phyloP scores from a whole-genome alignment of 1,140 invertebrate species.

The Phortica variegata region DNA sequence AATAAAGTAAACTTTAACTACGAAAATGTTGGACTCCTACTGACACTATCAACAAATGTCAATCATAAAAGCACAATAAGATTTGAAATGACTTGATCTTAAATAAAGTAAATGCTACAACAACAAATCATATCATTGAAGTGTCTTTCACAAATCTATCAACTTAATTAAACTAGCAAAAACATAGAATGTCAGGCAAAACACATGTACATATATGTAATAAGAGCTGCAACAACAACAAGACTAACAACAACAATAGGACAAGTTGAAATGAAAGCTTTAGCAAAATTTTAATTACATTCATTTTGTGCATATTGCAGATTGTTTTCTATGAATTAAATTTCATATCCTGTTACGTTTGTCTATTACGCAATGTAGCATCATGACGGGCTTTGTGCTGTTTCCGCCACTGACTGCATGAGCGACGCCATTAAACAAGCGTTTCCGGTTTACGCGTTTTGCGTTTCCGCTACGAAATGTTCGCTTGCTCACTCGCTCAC shows the following conservation, averaged over 20 bases:
- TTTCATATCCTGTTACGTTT: constrained; percentile 39
- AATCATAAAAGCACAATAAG: too few species aligned
- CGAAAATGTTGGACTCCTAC: too few species aligned
- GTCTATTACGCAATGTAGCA: neutral
- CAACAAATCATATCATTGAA: too few species aligned
- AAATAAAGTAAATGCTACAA: too few species aligned
- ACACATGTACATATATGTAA: constrained; percentile 14
- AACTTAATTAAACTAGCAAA: constrained; percentile 37
- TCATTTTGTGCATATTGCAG: constrained; percentile 37
- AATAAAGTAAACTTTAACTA: too few species aligned
- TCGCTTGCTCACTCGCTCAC: constrained; percentile 18
- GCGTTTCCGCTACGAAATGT: constrained; percentile 44
- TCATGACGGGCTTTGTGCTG: neutral
- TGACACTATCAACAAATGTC: too few species aligned
- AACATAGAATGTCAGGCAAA: constrained; percentile 26
- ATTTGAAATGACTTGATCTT: too few species aligned
- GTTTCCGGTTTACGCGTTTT: constrained; percentile 54
- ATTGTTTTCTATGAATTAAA: constrained; percentile 49
- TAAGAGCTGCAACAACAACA: constrained; percentile 18
- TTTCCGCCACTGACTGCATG: constrained; percentile 28
- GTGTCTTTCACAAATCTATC: too few species aligned
- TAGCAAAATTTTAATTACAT: constrained; percentile 49
- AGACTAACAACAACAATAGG: constrained; percentile 11
- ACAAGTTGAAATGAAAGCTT: constrained; percentile 36
- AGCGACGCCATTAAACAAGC: constrained; percentile 50